Evolutionary conservation across 1,140 invertebrate species (phyloP).

Genomic region (Danaus plexippus): DNA sequence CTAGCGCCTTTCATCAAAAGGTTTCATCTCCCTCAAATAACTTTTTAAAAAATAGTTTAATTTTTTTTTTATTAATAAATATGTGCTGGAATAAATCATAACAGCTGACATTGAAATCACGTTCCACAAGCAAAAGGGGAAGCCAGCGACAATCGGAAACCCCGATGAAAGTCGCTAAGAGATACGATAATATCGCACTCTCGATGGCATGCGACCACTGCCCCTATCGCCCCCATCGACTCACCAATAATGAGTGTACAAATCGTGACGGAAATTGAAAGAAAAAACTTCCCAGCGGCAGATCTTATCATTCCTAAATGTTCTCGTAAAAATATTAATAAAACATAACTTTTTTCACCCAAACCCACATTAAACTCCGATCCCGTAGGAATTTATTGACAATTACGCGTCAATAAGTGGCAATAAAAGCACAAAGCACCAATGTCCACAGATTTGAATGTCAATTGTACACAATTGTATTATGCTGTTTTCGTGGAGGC

Average conservation of each 20-base stretch:
- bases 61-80: slow-evolving; percentile 27
- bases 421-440: slow-evolving; percentile 68
- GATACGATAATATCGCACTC: slow-evolving; percentile 59
- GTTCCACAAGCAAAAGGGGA: slow-evolving; percentile 51
- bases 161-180: slow-evolving; percentile 66
- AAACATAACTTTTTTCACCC: slow-evolving; percentile 71
- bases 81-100: slow-evolving; percentile 54
- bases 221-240: slow-evolving; percentile 69
- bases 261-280: slow-evolving; percentile 71
- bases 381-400: slow-evolving; percentile 70
- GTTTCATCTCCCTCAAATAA: too few relatives aligned
- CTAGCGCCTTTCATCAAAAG: too few relatives aligned
- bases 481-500: slow-evolving; percentile 65
- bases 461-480: slow-evolving; percentile 70
- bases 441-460: slow-evolving; percentile 70
- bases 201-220: slow-evolving; percentile 60
- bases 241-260: slow-evolving; percentile 66
- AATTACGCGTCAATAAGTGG: slow-evolving; percentile 69
- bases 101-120: slow-evolving; percentile 51
- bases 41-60: too few relatives aligned
- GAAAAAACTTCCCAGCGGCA: slow-evolving; percentile 66
- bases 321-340: slow-evolving; percentile 72
- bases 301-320: slow-evolving; percentile 69
- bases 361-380: slow-evolving; percentile 69
- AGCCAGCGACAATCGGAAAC: slow-evolving; percentile 47